Conservation (phyloP, 2,113 vertebrate species). For the Varanus komodoensis region DNA sequence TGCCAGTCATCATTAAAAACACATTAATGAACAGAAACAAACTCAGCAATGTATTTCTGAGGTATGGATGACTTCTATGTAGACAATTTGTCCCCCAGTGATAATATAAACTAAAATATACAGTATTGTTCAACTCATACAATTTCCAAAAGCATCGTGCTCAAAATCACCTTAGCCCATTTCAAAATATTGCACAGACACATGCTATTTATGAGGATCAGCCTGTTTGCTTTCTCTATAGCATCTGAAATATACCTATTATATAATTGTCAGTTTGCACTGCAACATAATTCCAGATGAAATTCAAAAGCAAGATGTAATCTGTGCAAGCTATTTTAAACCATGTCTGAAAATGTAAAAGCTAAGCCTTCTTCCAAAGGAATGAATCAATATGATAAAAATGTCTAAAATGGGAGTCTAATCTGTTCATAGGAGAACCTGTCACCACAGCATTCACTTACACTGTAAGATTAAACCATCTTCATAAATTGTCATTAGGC, state of each 20-base stretch:
- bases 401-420: constrained; percentile 69
- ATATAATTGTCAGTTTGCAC: constrained; percentile 65
- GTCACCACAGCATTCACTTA: constrained; percentile 71
- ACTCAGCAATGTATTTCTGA: constrained; percentile 15
- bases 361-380: constrained; percentile 74
- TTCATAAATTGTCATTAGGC: constrained; percentile 70
- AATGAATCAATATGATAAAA: constrained; percentile 78
- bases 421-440: constrained; percentile 73
- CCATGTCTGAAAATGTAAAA: constrained; percentile 74
- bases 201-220: constrained; percentile 56
- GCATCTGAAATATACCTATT: constrained; percentile 63
- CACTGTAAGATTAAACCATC: constrained; percentile 75
- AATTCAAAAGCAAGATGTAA: constrained; percentile 77
- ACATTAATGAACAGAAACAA: constrained; percentile 31
- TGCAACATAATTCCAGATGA: constrained; percentile 71
- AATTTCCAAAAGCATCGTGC: constrained; percentile 28
- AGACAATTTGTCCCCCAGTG: constrained; percentile 29
- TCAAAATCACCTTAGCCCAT: constrained; percentile 33
- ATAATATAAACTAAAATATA: constrained; percentile 24
- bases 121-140: background rate
- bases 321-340: constrained; percentile 77
- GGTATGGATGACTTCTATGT: constrained; percentile 1
- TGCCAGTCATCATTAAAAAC: background rate
- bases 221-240: constrained; percentile 52
- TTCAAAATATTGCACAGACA: background rate